Evolutionary conservation across 2,113 vertebrate genomes (phyloP).

Genomic region (Dermatemys mawii): DNA sequence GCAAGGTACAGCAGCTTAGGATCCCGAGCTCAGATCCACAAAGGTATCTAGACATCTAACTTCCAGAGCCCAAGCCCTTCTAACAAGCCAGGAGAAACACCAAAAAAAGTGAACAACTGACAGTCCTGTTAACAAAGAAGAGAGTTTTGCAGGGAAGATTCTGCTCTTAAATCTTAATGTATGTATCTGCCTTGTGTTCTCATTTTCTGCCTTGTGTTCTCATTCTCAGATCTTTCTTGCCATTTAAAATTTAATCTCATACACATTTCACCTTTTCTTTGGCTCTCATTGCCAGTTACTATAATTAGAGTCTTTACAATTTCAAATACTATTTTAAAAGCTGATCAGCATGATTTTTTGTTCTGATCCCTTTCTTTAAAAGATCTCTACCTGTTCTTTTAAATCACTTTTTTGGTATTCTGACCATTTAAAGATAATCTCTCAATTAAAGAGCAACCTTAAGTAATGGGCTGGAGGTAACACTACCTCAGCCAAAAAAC

Average conservation of each 20-base stretch:
- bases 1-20: neutral
- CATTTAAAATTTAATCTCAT: conserved; percentile 53
- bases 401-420: neutral
- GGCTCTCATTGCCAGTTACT: conserved; percentile 25
- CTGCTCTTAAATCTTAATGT: neutral
- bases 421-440: neutral
- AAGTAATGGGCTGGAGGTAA: accelerated
- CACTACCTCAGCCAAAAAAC: neutral
- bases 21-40: neutral
- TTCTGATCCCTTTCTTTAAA: neutral
- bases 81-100: conserved; percentile 30
- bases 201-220: conserved; percentile 34
- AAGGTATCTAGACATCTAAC: neutral
- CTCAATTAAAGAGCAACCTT: neutral
- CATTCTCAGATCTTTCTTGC: conserved; percentile 9
- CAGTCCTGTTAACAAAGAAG: neutral
- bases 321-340: conserved; percentile 6
- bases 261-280: conserved; percentile 38
- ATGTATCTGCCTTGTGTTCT: conserved; percentile 28
- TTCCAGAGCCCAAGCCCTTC: neutral
- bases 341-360: neutral
- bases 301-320: conserved; percentile 47
- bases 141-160: neutral
- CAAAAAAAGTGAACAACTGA: conserved; percentile 6
- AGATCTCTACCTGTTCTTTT: neutral